A percentile compares a stretch with the other conserved stretches of the same genome.
These are phyloP conservation scores for Apodemia hepburni DNA, from an alignment of 2,888 invertebrate genomes.

Conservation along the genomic window DNA sequence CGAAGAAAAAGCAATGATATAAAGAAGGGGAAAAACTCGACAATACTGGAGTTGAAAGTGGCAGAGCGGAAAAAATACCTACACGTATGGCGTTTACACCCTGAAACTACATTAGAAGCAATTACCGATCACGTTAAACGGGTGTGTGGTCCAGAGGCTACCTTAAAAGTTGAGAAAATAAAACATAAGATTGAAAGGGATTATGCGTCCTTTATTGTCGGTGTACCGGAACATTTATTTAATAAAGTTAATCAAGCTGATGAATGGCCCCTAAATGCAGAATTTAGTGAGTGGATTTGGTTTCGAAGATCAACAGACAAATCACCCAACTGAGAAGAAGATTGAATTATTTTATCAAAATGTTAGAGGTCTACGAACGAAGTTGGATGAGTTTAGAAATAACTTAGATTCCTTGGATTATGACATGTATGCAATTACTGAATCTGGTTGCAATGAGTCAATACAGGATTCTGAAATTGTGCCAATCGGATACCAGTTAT, in stretches of 20 bases:
- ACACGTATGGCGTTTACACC: constrained; percentile 25
- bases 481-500: constrained; percentile 24
- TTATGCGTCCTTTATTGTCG: constrained; percentile 34
- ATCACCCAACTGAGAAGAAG: constrained; percentile 3
- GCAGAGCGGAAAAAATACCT: constrained; percentile 22
- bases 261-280: constrained; percentile 31
- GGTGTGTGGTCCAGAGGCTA: constrained; percentile 10
- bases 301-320: constrained; percentile 31
- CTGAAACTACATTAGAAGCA: constrained; percentile 20
- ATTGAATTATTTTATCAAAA: constrained; percentile 24
- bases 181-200: constrained; percentile 34
- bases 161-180: constrained; percentile 31
- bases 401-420: constrained; percentile 19
- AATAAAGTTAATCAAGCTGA: constrained; percentile 29
- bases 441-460: constrained; percentile 31
- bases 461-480: constrained; percentile 30
- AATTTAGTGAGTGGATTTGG: constrained; percentile 35
- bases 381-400: constrained; percentile 20
- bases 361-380: constrained; percentile 23
- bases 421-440: constrained; percentile 34
- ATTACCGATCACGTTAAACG: constrained; percentile 17
- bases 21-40: constrained; percentile 6
- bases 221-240: constrained; percentile 31
- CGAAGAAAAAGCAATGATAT: constrained; percentile 9
- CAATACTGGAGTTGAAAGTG: constrained; percentile 7